Evolutionary conservation across 2,797 vertebrate species (phyloP).

Genomic region (Ceyx erithaca): DNA sequence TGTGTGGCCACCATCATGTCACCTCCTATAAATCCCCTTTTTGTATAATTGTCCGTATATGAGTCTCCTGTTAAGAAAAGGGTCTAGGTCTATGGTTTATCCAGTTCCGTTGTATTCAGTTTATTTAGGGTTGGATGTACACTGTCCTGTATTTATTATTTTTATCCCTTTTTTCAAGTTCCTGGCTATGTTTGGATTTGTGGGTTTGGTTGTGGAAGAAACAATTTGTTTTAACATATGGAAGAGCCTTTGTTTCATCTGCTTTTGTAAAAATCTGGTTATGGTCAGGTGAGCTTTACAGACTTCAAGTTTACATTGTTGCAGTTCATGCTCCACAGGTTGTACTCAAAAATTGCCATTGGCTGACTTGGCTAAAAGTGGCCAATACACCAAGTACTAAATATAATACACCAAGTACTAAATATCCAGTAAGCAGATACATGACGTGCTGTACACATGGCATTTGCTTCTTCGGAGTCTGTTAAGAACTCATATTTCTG

Average conservation of each 20-base stretch:
- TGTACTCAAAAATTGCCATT: background rate
- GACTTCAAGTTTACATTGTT: background rate
- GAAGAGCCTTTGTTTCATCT: background rate
- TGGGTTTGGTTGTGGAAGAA: background rate
- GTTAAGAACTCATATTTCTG: background rate
- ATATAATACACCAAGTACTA: background rate
- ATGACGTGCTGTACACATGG: background rate
- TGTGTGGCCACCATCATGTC: conserved; percentile 38
- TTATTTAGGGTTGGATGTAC: background rate
- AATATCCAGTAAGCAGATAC: background rate
- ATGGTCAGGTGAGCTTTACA: background rate
- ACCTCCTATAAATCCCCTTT: conserved; percentile 42
- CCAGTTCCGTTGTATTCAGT: background rate
- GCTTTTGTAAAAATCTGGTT: background rate
- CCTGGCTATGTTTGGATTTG: background rate
- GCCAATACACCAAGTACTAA: background rate
- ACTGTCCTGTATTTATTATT: background rate
- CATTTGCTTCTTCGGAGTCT: background rate
- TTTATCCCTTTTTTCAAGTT: background rate
- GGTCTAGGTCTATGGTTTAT: background rate
- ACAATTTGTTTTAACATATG: background rate
- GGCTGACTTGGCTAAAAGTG: background rate
- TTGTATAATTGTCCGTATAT: background rate
- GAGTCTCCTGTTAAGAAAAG: background rate
- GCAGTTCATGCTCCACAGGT: background rate